Conservation (phyloP, 64 coral and sea anemone species). For the Acropora tenuis region DNA sequence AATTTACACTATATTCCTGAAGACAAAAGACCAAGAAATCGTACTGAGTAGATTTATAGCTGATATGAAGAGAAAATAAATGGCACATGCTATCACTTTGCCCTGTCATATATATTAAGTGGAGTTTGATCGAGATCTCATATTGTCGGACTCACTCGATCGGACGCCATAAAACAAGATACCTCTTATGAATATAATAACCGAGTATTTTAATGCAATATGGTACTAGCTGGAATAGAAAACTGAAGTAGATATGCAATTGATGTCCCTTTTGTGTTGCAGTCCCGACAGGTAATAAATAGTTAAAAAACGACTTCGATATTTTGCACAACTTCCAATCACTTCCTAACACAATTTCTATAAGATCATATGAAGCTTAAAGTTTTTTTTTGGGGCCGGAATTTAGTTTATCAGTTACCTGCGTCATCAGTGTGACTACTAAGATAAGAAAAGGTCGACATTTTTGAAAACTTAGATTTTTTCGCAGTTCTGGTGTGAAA, state of each 20-base stretch:
- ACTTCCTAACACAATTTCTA: no score
- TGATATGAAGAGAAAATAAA: no score
- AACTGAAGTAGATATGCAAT: background rate
- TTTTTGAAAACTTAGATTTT: no score
- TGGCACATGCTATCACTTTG: background rate
- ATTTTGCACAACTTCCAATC: no score
- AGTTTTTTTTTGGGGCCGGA: no score
- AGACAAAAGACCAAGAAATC: background rate
- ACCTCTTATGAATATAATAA: no score
- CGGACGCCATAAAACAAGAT: background rate
- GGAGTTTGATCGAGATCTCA: background rate
- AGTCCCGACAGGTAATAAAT: background rate
- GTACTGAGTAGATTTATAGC: background rate
- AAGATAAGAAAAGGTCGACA: no score
- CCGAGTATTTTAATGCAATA: background rate
- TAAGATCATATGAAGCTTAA: no score
- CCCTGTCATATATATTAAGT: background rate
- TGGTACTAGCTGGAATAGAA: background rate
- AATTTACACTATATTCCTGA: background rate
- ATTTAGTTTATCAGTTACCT: no score
- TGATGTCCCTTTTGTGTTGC: background rate
- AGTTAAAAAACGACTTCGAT: no score
- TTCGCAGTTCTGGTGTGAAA: no score
- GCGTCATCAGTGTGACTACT: no score
- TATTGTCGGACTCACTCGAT: background rate